A percentile compares a stretch with the other conserved stretches of the same genome.
These are phyloP conservation scores for Trichomycterus rosablanca DNA, from an alignment of 2,113 vertebrate genomes.

Conservation along the genomic window DNA sequence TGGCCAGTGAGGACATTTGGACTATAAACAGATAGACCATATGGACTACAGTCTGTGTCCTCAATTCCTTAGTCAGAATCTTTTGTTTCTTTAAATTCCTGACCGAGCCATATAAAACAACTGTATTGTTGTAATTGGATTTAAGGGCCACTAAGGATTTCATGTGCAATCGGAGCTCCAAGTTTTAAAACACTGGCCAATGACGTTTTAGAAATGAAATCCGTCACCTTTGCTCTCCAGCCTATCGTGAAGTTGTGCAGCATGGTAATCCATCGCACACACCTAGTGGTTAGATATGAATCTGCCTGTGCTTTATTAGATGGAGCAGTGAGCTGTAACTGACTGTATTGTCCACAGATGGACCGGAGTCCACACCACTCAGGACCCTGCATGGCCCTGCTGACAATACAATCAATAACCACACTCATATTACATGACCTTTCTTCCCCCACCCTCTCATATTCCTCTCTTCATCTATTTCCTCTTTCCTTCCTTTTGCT, in stretches of 20 bases:
- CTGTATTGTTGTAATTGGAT: not conserved
- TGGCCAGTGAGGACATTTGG: not conserved
- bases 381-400: conserved; percentile 63
- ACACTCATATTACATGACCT: conserved; percentile 62
- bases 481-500: conserved; percentile 6
- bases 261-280: conserved; percentile 65
- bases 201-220: conserved; percentile 39
- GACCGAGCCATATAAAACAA: too few relatives aligned
- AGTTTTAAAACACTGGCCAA: conserved; percentile 30
- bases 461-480: conserved; percentile 18
- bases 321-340: conserved; percentile 73
- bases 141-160: not conserved
- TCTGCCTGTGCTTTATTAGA: conserved; percentile 77
- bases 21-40: too few relatives aligned
- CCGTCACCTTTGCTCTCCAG: conserved; percentile 27
- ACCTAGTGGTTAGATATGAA: conserved; percentile 72
- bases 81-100: too few relatives aligned
- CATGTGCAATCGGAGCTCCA: conserved; percentile 2
- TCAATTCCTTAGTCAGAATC: too few relatives aligned
- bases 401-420: conserved; percentile 76
- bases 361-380: conserved; percentile 65
- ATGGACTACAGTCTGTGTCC: too few relatives aligned
- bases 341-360: conserved; percentile 78
- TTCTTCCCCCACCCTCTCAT: conserved; percentile 24
- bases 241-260: conserved; percentile 31